These are phyloP conservation scores for Drosophila siamana DNA, from an alignment of 2,888 invertebrate genomes.

Conservation along the genomic window DNA sequence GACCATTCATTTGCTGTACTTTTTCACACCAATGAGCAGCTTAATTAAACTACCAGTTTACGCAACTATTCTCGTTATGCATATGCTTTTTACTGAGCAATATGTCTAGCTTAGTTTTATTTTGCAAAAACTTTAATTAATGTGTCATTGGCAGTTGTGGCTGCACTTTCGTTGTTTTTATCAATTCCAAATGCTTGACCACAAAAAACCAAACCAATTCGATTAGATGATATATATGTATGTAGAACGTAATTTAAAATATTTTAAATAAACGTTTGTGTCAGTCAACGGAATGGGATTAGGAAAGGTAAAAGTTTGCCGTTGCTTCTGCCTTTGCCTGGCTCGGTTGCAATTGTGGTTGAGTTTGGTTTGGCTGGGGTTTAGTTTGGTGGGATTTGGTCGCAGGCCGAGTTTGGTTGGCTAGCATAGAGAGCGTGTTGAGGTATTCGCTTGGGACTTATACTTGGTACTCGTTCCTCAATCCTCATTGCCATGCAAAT, in stretches of 20 bases:
- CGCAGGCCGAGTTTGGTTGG: constrained; percentile 22
- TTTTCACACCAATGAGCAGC: not conserved
- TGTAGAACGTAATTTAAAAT: not conserved
- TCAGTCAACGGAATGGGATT: not conserved
- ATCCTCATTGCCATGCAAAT: constrained; percentile 74
- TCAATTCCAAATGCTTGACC: constrained; percentile 33
- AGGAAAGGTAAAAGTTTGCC: constrained; percentile 48
- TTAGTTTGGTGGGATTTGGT: constrained; percentile 27
- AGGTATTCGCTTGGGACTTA: constrained; percentile 19
- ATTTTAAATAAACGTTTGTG: constrained; percentile 11
- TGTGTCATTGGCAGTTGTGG: constrained; percentile 9
- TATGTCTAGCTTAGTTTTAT: not conserved
- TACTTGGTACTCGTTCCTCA: constrained; percentile 20
- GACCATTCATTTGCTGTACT: too few relatives aligned
- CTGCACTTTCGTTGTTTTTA: constrained; percentile 9
- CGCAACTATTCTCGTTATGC: not conserved
- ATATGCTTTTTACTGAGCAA: not conserved
- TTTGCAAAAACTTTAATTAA: constrained; percentile 23
- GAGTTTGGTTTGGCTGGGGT: constrained; percentile 8
- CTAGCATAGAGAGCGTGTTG: not conserved
- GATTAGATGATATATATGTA: constrained; percentile 53
- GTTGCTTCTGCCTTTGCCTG: constrained; percentile 35
- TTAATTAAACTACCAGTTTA: not conserved
- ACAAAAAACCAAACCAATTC: constrained; percentile 45
- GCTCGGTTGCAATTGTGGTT: constrained; percentile 8